Evolutionary conservation across 2,888 invertebrate species (phyloP).

Genomic region (Aquatica leii): DNA sequence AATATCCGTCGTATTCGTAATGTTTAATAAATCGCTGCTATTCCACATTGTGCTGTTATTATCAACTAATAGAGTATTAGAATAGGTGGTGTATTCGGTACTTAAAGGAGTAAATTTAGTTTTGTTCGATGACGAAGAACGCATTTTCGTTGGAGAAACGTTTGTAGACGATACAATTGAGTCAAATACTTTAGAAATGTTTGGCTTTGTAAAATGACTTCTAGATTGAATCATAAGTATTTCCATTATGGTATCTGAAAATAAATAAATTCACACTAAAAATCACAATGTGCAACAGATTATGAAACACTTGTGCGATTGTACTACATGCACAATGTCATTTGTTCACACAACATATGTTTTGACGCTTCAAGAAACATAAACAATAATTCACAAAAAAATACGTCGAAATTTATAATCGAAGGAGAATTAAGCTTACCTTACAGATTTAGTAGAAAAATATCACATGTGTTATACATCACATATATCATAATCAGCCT

Average conservation of each 20-base stretch:
- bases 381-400: too few relatives aligned
- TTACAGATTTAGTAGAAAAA: conserved; percentile 35
- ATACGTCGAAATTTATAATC: too few relatives aligned
- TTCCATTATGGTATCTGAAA: conserved; percentile 59
- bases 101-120: conserved; percentile 23
- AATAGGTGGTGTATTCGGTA: conserved; percentile 24
- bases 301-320: neutral
- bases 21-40: conserved; percentile 51
- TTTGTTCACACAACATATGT: too few relatives aligned
- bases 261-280: neutral
- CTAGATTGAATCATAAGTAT: conserved; percentile 61
- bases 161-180: conserved; percentile 37
- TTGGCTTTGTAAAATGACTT: conserved; percentile 56
- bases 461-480: conserved; percentile 36
- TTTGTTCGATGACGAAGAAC: conserved; percentile 25
- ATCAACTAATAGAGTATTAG: conserved; percentile 32
- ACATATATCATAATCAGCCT: conserved; percentile 36
- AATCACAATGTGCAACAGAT: neutral
- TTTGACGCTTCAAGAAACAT: too few relatives aligned
- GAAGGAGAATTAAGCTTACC: conserved; percentile 16
- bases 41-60: conserved; percentile 39
- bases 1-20: conserved; percentile 56
- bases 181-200: conserved; percentile 47
- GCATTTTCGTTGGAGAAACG: conserved; percentile 30
- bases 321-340: neutral